phyloP scores from a whole-genome alignment of 2,888 invertebrate genomes.

The Cephonodes hylas region DNA sequence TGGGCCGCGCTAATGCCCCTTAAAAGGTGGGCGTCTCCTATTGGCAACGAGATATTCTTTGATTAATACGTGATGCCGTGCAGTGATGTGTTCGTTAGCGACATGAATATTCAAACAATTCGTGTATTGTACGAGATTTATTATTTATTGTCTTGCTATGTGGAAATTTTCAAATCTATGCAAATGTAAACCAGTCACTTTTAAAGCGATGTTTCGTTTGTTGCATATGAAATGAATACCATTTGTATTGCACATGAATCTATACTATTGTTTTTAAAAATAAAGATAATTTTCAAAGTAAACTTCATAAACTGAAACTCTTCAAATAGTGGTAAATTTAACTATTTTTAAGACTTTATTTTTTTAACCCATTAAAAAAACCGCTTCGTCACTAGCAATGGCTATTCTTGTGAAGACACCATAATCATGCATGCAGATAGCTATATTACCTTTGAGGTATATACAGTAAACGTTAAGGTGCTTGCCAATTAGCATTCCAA shows the following conservation, averaged over 20 bases:
- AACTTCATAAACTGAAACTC: too few relatives aligned
- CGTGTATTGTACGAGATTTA: slow-evolving; percentile 15
- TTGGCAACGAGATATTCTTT: slow-evolving; percentile 2
- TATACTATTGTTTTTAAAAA: too few relatives aligned
- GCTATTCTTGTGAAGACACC: too few relatives aligned
- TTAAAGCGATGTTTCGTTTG: background rate
- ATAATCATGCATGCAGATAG: background rate
- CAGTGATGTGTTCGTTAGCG: background rate
- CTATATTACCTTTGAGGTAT: background rate
- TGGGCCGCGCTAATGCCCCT: slow-evolving; percentile 9
- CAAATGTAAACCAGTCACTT: background rate
- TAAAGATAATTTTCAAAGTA: too few relatives aligned
- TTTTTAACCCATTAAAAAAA: background rate
- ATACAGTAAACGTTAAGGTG: background rate
- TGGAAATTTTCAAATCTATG: background rate
- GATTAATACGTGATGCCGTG: background rate
- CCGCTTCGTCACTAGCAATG: background rate
- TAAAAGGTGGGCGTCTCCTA: background rate
- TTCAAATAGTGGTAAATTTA: too few relatives aligned
- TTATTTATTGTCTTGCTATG: background rate
- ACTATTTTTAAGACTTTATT: too few relatives aligned
- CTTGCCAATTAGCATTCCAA: background rate
- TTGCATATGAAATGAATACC: background rate
- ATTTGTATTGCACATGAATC: too few relatives aligned
- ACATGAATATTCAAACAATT: slow-evolving; percentile 19